Base-by-base conservation (phyloP, 1,140 invertebrate genomes). In the Drosophila ercepeae region DNA sequence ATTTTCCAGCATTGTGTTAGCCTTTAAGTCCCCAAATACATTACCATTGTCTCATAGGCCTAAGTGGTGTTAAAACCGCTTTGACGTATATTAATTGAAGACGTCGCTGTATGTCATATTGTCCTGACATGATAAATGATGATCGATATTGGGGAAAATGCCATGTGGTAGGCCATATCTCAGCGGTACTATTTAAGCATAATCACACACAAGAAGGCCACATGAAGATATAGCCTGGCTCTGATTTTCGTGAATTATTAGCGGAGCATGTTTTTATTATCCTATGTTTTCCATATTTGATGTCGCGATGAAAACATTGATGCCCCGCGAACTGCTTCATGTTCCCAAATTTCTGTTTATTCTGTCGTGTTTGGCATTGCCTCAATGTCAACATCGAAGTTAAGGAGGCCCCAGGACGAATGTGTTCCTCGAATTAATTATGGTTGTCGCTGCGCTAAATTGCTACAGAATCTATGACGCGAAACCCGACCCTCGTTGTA, bases 371-470 rank as follows among this genome's bases (percentile, higher is more conserved):
- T 49, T 71, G 68, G 53, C 67, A 72, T 72, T 48, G 53, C 25
- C 48, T 52, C 55, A 71, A 61, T 72, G 55, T 72, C 69, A 72
- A 72, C 68, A 54, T 19, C 5, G 36, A 55, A 54, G 50, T 57
- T 46, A 41, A 45, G 25, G 42, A 32, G 21, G 51, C 21, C 78
- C 59, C 27, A 36, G 11, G 63, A 50, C 60, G 51, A 73, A 53
- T 72, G 44, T 73, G 49, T 65, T 58, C 9, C 57, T 51, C 70
- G 55, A 68, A 73, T 72, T 84, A 84, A 84, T 84, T 84, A 76
- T 19, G 54, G 54, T 55, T 76, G 72, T 75, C 81, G 52, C 63
- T 61, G 58, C 53, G 39, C 19, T 59, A 48, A 67, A 57, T 84
- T 61, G 65, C 68, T 46, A 46, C 34, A 71, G 57, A 25, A 65